Conservation (phyloP, 1,140 invertebrate species). For the Radopholus similis region DNA sequence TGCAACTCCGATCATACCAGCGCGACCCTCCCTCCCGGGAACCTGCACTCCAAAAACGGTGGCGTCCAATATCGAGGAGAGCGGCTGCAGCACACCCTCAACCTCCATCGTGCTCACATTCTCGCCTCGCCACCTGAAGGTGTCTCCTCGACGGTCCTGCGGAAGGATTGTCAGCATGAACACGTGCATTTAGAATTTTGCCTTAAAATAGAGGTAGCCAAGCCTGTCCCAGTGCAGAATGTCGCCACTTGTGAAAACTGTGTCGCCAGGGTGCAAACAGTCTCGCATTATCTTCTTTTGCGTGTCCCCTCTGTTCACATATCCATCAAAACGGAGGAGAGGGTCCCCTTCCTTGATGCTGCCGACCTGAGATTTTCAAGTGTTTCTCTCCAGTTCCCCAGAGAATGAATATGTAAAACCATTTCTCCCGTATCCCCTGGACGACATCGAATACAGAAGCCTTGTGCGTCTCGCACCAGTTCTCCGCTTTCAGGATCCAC, state of each 20-base stretch:
- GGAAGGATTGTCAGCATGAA: background rate
- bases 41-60: conserved; percentile 87
- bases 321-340: conserved; percentile 68
- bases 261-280: conserved; percentile 82
- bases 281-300: conserved; percentile 83
- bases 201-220: conserved; percentile 87
- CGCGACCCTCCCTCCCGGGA: conserved; percentile 76
- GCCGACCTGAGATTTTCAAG: conserved; percentile 68
- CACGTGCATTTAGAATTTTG: background rate
- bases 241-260: conserved; percentile 79
- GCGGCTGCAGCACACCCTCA: conserved; percentile 28
- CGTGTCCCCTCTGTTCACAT: conserved; percentile 83
- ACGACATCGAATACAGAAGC: conserved; percentile 75
- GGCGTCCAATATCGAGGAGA: conserved; percentile 78
- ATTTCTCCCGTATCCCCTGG: conserved; percentile 88
- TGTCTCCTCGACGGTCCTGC: conserved; percentile 86
- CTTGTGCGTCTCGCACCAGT: conserved; percentile 69
- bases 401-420: conserved; percentile 7
- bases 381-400: background rate
- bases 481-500: conserved; percentile 68
- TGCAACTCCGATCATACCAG: conserved; percentile 86
- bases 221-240: conserved; percentile 77
- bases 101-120: conserved; percentile 92
- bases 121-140: conserved; percentile 86
- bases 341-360: conserved; percentile 74